Evolutionary conservation across 2,888 invertebrate species (phyloP).

Genomic region (Scrobipalpa costella): DNA sequence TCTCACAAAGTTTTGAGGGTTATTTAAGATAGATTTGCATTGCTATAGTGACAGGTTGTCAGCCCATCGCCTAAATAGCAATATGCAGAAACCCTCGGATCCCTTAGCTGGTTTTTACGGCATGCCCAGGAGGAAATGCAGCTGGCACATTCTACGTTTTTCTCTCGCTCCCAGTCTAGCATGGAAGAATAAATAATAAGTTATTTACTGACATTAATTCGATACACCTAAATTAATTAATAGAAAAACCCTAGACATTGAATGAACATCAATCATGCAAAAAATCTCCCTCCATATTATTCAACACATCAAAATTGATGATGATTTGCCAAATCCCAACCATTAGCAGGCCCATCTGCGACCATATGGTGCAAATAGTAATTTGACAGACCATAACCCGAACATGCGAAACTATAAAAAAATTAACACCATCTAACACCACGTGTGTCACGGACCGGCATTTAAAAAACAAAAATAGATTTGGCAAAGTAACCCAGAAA

Average conservation of each 20-base stretch:
- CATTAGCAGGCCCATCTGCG: slow-evolving; percentile 17
- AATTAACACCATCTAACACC: slow-evolving; percentile 39
- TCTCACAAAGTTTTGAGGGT: too few relatives aligned
- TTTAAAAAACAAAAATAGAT: slow-evolving; percentile 47
- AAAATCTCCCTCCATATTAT: slow-evolving; percentile 2
- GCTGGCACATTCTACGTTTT: too few relatives aligned
- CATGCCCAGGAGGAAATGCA: too few relatives aligned
- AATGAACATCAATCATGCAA: not conserved
- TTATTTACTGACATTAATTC: not conserved
- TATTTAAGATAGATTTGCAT: too few relatives aligned
- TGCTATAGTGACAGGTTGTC: too few relatives aligned
- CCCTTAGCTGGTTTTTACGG: too few relatives aligned
- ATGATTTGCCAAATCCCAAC: slow-evolving; percentile 22
- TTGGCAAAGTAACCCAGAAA: slow-evolving; percentile 49
- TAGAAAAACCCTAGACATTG: not conserved
- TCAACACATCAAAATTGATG: slow-evolving; percentile 17
- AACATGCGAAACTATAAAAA: slow-evolving; percentile 30
- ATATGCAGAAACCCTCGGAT: too few relatives aligned
- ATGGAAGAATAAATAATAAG: too few relatives aligned
- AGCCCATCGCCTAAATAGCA: too few relatives aligned
- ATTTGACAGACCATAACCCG: slow-evolving; percentile 19
- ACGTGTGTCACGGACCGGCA: slow-evolving; percentile 50
- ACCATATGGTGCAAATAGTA: slow-evolving; percentile 18
- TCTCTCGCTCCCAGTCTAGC: too few relatives aligned
- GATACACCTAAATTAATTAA: not conserved